These are phyloP conservation scores for Dolichallabes microphthalmus DNA, from an alignment of 2,113 vertebrate species.

Conservation along the genomic window DNA sequence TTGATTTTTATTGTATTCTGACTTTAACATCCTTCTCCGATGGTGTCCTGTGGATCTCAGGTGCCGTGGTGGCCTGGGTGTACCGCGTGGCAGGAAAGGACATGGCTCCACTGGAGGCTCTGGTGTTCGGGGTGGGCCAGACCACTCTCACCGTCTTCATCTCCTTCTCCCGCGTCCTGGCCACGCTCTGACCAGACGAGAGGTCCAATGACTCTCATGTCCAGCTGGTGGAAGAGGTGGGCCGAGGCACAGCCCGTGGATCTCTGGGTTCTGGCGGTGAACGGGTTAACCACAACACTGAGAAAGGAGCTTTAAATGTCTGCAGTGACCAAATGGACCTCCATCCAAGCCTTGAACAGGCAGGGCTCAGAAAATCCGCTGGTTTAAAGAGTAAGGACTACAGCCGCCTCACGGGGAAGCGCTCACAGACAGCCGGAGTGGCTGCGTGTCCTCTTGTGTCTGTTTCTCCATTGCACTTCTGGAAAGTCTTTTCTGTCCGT, in stretches of 20 bases:
- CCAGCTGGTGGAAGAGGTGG: constrained; percentile 8
- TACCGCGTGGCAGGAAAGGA: constrained; percentile 95
- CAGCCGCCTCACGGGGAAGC: background rate
- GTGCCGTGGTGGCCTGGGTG: constrained; percentile 93
- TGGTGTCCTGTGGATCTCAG: constrained; percentile 61
- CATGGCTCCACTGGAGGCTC: constrained; percentile 93
- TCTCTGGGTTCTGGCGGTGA: background rate
- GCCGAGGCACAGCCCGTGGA: background rate
- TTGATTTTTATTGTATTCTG: background rate
- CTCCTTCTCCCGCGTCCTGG: constrained; percentile 92
- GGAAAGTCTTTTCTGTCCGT: background rate
- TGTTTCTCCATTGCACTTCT: constrained; percentile 55
- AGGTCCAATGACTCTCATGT: background rate
- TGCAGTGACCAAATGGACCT: constrained; percentile 34
- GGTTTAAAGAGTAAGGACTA: constrained; percentile 15
- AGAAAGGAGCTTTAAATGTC: background rate
- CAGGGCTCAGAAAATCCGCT: background rate
- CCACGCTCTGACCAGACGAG: constrained; percentile 80
- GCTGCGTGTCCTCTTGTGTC: constrained; percentile 23
- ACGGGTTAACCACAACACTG: constrained; percentile 30
- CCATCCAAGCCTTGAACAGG: constrained; percentile 4
- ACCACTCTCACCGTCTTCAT: constrained; percentile 89
- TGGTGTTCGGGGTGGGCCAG: constrained; percentile 93
- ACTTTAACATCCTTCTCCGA: background rate
- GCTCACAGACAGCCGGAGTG: background rate